These are phyloP conservation scores for Pachycephala philippinensis DNA, from an alignment of 2,113 vertebrate species.

Conservation along the genomic window DNA sequence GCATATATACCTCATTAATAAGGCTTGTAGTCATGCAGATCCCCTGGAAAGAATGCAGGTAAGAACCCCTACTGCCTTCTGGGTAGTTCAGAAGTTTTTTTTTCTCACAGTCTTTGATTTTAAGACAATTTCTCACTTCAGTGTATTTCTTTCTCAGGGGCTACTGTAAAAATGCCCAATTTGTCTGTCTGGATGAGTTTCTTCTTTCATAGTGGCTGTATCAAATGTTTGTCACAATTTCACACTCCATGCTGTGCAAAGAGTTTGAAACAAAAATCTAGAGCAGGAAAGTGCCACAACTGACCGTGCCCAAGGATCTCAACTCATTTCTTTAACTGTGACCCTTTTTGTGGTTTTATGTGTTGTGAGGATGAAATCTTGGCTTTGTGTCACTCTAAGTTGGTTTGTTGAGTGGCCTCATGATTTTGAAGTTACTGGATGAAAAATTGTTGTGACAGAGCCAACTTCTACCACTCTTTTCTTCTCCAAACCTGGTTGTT, in stretches of 20 bases:
- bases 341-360: not conserved
- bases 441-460: not conserved
- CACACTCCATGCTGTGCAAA: not conserved
- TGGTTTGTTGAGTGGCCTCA: not conserved
- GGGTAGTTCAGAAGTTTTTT: not conserved
- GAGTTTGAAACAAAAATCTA: not conserved
- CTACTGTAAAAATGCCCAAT: not conserved
- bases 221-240: not conserved
- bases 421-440: not conserved
- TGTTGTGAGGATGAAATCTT: not conserved
- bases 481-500: not conserved
- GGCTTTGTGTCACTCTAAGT: not conserved
- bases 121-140: not conserved
- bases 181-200: not conserved
- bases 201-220: not conserved
- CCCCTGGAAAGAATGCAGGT: constrained; percentile 95
- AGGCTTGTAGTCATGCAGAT: constrained; percentile 80
- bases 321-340: not conserved
- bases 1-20: constrained; percentile 92
- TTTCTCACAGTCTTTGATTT: not conserved
- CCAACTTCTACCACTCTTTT: not conserved
- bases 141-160: not conserved
- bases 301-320: not conserved
- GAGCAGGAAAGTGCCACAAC: not conserved
- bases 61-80: not conserved